Evolutionary conservation across 2,113 vertebrate genomes (phyloP).

Genomic region (Trogon melanurus): DNA sequence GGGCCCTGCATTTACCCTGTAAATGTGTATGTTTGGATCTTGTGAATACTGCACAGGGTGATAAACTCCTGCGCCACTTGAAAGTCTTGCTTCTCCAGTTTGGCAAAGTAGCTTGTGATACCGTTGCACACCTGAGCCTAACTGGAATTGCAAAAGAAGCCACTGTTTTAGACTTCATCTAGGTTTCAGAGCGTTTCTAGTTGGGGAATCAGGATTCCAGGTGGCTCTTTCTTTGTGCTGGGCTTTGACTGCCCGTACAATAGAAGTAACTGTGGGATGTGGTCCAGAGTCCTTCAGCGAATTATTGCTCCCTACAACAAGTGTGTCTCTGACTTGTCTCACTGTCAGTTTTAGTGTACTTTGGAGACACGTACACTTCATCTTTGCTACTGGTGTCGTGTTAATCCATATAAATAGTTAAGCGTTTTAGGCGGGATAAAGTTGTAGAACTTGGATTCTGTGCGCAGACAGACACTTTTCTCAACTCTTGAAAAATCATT

Average conservation of each 20-base stretch:
- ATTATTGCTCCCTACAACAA: neutral
- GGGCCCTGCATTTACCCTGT: neutral
- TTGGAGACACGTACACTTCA: neutral
- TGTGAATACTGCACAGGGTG: neutral
- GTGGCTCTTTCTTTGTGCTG: neutral
- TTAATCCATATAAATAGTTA: neutral
- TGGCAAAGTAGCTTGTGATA: neutral
- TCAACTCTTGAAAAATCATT: neutral
- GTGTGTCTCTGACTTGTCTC: neutral
- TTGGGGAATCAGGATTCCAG: neutral
- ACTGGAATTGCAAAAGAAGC: neutral
- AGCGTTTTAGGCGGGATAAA: neutral
- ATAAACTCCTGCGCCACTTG: neutral
- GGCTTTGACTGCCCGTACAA: neutral
- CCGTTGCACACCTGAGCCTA: neutral
- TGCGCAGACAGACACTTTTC: neutral
- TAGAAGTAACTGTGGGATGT: neutral
- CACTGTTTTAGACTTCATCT: neutral
- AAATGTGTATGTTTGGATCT: neutral
- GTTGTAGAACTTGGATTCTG: neutral
- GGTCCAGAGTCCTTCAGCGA: neutral
- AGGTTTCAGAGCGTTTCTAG: neutral
- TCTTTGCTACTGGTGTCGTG: neutral
- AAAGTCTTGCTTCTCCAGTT: neutral
- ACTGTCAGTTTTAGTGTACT: neutral